Base-by-base conservation (phyloP, 2,888 invertebrate genomes). In the Drosophila acutilabella region DNA sequence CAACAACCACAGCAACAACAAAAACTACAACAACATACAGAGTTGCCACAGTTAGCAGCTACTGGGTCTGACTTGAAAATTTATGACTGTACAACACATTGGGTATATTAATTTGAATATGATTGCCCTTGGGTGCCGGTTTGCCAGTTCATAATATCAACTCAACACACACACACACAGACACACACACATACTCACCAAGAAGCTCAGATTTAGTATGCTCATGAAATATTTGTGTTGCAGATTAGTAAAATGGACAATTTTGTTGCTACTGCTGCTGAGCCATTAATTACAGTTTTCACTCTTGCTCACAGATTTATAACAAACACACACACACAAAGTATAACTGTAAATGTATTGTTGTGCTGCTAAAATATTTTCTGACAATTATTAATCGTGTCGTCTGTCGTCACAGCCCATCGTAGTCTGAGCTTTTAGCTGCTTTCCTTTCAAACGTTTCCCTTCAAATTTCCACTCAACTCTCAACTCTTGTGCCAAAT, bases 41-140 rank as follows among this genome's bases (percentile, higher is more conserved):
- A 51, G 45, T 64, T 56, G 48, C 30, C 36, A 51, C 40, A 40
- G 52, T 40, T 50, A 18, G 52, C 51, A 70, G 65, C 61, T 56
- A 54, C 71, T 58, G 68, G 42, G 59, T 38, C 47, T 48, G 69
- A 40, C 47, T 81, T 71, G 59, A 62, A 85, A 89, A 89, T 85
- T 88, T 86, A 86, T 86, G 89, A 69, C 87, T 74, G 60, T 67
- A 75, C 77, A 88, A 88, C 82, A 86, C 89, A 86, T 89, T 89
- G 87, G 89, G 87, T 88, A 86, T 89, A 86, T 86, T 86, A 86
- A 86, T 89, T 86, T 86, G 89, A 89, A 86, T 89, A 89, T 86
- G 89, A 86, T 89, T 86, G 85, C 73, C 80, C 75, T 71, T 74
- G 88, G 80, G 68, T 66, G 61, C 69, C 66, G 86, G 70, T 60